phyloP scores from a whole-genome alignment of 2,113 vertebrate species.

The Trematomus loennbergii region DNA sequence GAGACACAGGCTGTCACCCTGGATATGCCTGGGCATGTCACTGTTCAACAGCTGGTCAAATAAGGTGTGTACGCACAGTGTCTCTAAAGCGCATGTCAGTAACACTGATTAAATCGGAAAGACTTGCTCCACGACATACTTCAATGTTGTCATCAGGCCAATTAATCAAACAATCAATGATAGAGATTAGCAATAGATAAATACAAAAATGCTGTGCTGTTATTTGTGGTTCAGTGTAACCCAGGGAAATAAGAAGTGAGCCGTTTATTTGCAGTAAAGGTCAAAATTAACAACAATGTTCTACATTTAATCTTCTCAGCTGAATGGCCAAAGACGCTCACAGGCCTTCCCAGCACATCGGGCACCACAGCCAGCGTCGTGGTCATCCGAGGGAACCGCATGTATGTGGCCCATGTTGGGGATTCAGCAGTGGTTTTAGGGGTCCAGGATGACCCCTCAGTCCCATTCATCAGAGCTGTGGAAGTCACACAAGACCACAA shows the following conservation, averaged over 20 bases:
- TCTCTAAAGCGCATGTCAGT: neutral
- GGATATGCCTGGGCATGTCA: conserved; percentile 57
- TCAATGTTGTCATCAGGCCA: neutral
- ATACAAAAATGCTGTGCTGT: neutral
- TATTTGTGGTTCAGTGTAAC: neutral
- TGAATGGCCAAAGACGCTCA: conserved; percentile 98
- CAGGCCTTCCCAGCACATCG: conserved; percentile 95
- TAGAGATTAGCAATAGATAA: neutral
- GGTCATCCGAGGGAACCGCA: conserved; percentile 91
- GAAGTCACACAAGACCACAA: conserved; percentile 98
- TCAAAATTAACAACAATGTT: neutral
- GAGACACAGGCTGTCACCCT: neutral
- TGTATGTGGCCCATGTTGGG: conserved; percentile 97
- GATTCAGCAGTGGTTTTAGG: conserved; percentile 96
- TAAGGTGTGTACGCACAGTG: neutral
- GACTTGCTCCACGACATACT: neutral
- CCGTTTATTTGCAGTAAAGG: neutral
- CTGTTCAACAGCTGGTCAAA: conserved; percentile 20
- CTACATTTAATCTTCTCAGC: conserved; percentile 77
- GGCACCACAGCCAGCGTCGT: conserved; percentile 97
- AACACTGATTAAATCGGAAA: neutral
- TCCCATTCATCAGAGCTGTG: conserved; percentile 90
- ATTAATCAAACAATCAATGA: neutral
- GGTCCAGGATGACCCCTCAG: conserved; percentile 89
- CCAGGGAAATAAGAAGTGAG: neutral